phyloP scores from a whole-genome alignment of 2,113 vertebrate species.

The Brienomyrus brachyistius region DNA sequence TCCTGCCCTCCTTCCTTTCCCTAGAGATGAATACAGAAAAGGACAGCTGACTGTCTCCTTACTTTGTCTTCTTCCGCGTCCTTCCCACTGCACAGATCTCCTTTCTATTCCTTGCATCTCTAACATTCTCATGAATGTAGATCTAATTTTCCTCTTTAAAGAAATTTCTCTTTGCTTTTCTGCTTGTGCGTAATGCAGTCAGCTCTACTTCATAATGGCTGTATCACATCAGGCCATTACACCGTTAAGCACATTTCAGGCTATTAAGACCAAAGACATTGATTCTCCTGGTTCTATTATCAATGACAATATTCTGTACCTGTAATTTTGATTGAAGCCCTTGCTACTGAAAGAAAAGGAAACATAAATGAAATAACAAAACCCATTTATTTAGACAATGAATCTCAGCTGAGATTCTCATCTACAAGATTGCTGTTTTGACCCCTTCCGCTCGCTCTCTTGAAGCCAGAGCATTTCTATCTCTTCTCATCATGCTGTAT shows the following conservation, averaged over 20 bases:
- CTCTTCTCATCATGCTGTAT: not conserved
- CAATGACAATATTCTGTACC: not conserved
- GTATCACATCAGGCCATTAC: not conserved
- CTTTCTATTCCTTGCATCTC: not conserved
- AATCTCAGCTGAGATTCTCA: conserved; percentile 1
- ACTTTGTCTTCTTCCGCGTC: not conserved
- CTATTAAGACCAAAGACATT: not conserved
- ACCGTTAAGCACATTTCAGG: conserved; percentile 9
- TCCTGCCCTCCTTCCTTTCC: not conserved
- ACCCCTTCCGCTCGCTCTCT: not conserved
- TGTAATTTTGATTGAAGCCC: not conserved
- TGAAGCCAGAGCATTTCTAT: not conserved
- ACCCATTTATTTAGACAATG: conserved; percentile 4
- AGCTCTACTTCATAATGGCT: not conserved
- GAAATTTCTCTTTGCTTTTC: not conserved
- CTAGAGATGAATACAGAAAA: not conserved
- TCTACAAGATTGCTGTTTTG: conserved; percentile 2
- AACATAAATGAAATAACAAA: conserved; percentile 10
- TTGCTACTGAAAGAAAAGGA: not conserved
- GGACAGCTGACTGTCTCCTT: not conserved
- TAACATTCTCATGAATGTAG: conserved; percentile 3
- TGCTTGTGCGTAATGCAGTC: conserved; percentile 2
- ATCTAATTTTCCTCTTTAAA: not conserved
- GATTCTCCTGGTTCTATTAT: not conserved
- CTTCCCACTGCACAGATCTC: not conserved